Base-by-base conservation (phyloP, 2,888 invertebrate genomes). In the Autographa gamma region DNA sequence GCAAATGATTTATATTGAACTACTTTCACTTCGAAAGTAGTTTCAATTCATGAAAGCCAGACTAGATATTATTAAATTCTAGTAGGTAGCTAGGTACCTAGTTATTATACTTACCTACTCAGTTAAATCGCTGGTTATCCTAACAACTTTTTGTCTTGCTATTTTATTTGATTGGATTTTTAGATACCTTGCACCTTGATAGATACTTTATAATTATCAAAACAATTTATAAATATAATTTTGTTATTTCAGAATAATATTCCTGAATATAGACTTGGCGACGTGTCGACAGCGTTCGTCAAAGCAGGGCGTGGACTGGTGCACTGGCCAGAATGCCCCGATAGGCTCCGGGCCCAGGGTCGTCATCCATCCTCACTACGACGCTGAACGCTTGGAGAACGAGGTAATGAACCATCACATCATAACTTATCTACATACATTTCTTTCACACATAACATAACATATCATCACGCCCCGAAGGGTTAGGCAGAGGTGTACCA, bases 231-330 rank as follows among this genome's bases (percentile, higher is more conserved):
- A 0, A 14, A 43, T 43, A 5, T 38, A 0, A 14, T 16, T 52
- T 9, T 61, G 25, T 62, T 59, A 1, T 34, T 56, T 56, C 81
- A 96, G 96, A 43, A 89, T 96, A 63, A 93, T 96, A 87, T 93
- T 96, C 79, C 81, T 96, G 80, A 92, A 95, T 76, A 88, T 90
- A 54, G 89, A 92, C 25, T 83, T 84, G 77, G 87, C 85, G 25
- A 89, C 88, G 32, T 96, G 96, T 80, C 93, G 92, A 80, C 76
- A 88, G 60, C 93, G 96, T 34, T 78, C 90, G 2, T 61, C 88
- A 48, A 77, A 87, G n/a, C 86, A 89, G 48, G 92, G 91, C 31
- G 91, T 95, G 68, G 94, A 96, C 85, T 88, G 91, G 87, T 92
- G 93, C 80, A 95, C 95, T 7, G 96, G 96, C 13, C 79, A 81